These are phyloP conservation scores for Myanophis thanlyinensis DNA, from an alignment of 2,113 vertebrate species.

Conservation along the genomic window DNA sequence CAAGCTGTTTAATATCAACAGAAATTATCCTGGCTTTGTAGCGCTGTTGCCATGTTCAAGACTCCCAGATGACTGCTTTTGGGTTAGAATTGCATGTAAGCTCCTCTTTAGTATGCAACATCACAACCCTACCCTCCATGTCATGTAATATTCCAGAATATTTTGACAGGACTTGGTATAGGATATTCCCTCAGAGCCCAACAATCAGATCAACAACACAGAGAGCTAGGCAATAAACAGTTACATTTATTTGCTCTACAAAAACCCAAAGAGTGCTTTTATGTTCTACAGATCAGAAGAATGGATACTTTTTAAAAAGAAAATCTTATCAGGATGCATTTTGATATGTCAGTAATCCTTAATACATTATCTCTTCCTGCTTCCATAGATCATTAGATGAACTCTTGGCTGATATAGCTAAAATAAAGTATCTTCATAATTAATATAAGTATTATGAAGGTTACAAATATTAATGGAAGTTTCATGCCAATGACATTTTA, in stretches of 20 bases:
- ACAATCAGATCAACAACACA: neutral
- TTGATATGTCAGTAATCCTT: neutral
- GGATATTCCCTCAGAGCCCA: conserved; percentile 37
- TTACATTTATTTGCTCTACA: neutral
- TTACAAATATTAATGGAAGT: neutral
- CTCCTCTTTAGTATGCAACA: conserved; percentile 20
- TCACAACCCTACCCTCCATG: conserved; percentile 34
- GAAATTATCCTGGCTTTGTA: accelerated
- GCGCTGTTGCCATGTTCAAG: neutral
- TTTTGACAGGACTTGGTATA: conserved; percentile 52
- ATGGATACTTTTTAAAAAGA: neutral
- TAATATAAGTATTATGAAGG: neutral
- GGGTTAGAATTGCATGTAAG: neutral
- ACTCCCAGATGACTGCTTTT: neutral
- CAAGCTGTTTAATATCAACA: neutral
- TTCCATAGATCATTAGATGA: neutral
- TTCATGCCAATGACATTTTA: neutral
- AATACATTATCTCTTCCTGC: neutral
- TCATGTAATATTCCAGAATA: conserved; percentile 30
- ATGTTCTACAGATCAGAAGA: accelerated
- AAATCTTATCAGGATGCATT: neutral
- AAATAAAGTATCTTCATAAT: neutral
- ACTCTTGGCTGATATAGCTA: neutral
- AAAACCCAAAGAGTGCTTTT: neutral
- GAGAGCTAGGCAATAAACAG: neutral